A percentile compares a stretch with the other conserved stretches of the same genome.
Evolutionary conservation across 2,797 vertebrate genomes (phyloP).

Genomic region (Carcharodon carcharias): DNA sequence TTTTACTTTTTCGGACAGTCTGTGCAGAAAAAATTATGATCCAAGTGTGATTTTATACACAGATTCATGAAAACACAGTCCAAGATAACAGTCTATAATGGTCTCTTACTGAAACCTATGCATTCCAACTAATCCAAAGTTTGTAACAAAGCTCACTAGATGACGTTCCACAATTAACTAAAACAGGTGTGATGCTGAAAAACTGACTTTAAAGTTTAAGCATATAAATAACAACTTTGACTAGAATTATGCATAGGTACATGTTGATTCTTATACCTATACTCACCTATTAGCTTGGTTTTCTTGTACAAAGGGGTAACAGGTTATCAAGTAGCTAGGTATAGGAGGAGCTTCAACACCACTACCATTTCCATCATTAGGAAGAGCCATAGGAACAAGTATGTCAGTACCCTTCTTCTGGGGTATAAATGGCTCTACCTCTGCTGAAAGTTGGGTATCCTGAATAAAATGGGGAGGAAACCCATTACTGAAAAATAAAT

Average conservation of each 20-base stretch:
- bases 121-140: not conserved
- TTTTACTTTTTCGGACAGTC: not conserved
- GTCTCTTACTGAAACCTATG: not conserved
- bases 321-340: conserved; percentile 96
- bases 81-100: not conserved
- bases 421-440: conserved; percentile 97
- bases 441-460: conserved; percentile 96
- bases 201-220: not conserved
- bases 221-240: not conserved
- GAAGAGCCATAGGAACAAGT: conserved; percentile 80
- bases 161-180: not conserved
- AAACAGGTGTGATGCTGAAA: not conserved
- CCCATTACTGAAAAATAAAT: not conserved
- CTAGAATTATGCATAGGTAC: conserved; percentile 31
- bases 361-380: conserved; percentile 66
- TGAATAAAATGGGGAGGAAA: conserved; percentile 50
- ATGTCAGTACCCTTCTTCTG: conserved; percentile 89
- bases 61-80: not conserved
- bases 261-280: not conserved
- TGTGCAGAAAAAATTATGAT: not conserved
- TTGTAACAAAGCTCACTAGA: not conserved
- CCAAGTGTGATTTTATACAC: no score
- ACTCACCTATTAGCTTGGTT: conserved; percentile 90
- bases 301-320: conserved; percentile 97
- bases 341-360: conserved; percentile 84